Evolutionary conservation across 2,888 invertebrate genomes (phyloP), one percentile per base, ranked within the genome.

Genomic region (Agrenia bidenticulata): DNA sequence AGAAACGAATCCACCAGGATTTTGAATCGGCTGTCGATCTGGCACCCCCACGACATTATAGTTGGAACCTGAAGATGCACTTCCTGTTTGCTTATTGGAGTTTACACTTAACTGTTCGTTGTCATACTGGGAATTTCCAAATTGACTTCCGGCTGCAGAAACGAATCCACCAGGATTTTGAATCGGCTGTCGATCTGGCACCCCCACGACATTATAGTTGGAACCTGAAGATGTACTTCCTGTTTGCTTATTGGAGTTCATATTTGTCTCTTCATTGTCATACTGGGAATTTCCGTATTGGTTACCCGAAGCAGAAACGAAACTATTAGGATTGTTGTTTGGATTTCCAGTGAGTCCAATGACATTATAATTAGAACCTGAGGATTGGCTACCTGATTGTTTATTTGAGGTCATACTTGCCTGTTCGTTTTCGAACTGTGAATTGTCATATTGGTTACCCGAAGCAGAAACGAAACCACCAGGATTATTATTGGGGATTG

Each of bases 341-440:
- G 32, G 32, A n/a, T n/a, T n/a, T n/a, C 32, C 32, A 7, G 32
- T 32, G 32, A 32, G 27, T 17, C 26, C 54, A 17, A 54, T 15
- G n/a, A 54, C 17, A 27, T 5, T 2, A 5, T 24, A 24, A 24
- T 24, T 27, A 26, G 2, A 5, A 2, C 54, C 54, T 2, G 32
- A 54, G 2, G 54, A 24, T n/a, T 26, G 9, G 26, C n/a, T 27
- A 26, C 9, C 19, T n/a, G 54, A 54, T 54, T 54, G 27, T 27
- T 54, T 54, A 15, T 27, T 24, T 5, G 5, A 15, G n/a, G 24
- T 27, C 2, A 9, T 5, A n/a, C n/a, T 32, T 15, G 26, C 27
- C 2, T 5, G 17, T 27, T 54, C 54, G 24, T 54, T 54, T 13
- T 54, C 27, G 26, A 17, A 54, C 2, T 24, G 5, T 5, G 54